Evolutionary conservation across 2,797 vertebrate genomes (phyloP), one percentile per base, ranked within the genome.

Genomic region (Urocyon cinereoargenteus): DNA sequence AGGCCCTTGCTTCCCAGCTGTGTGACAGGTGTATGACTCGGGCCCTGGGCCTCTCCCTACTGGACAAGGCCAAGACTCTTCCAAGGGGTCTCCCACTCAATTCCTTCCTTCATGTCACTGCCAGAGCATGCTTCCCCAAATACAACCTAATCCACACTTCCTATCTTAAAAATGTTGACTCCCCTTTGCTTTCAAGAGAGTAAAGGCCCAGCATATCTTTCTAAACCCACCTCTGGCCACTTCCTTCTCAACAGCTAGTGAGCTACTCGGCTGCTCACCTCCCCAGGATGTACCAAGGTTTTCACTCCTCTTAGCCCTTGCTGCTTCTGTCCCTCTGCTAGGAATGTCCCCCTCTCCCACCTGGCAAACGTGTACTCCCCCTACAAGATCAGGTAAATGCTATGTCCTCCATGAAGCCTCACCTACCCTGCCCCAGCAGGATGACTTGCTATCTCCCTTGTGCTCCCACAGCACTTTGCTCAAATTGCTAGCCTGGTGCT

Each of bases 401-500:
- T 81, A 72, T 59, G 81, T 90, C 88, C 34, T 77, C n/a, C 1
- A 0, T 0, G n/a, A 90, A 66, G 81, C 83, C 49, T 40, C 83
- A 12, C 57, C 88, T 11, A 21, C 87, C 53, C 91, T 36, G 66
- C 68, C 49, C 88, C 51, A 59, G 85, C 75, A 91, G 64, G 73
- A 86, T 66, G 92, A n/a, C 73, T 64, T 0, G 36, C 64, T 84
- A 6, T n/a, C 59, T 90, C 70, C 86, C 66, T 57, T 36, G 85
- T 11, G 75, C 64, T 73, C 96, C 87, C 82, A 55, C n/a, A 85
- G 94, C 91, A 82, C 86, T 95, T 79, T 45, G 78, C 73, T 92
- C 91, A 86, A 86, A 96, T 53, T 90, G 92, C 92, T 90, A 83
- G 73, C 92, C 85, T 18, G 89, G 95, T 92, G 90, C 16, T 97